These are phyloP conservation scores for Mastigias papua DNA, from an alignment of 30 jellyfish, hydroid and myxozoan species.

Conservation along the genomic window DNA sequence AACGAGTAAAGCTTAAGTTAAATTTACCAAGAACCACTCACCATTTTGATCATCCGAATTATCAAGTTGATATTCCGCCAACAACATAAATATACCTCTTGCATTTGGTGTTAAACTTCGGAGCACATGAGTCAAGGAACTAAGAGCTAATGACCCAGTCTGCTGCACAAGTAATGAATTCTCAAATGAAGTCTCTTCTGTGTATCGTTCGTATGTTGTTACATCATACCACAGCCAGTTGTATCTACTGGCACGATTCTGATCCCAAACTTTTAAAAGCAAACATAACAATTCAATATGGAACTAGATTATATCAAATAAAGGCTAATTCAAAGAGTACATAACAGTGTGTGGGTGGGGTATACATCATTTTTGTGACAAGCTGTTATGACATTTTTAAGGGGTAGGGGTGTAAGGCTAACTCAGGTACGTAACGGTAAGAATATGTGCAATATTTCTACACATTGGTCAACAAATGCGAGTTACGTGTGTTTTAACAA, in stretches of 20 bases:
- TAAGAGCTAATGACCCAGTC: conserved; percentile 89
- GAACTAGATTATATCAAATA: too few species aligned
- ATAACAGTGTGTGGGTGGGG: too few species aligned
- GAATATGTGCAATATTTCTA: too few species aligned
- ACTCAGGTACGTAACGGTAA: too few species aligned
- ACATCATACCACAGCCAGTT: conserved; percentile 94
- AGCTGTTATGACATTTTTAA: too few species aligned
- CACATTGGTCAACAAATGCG: too few species aligned
- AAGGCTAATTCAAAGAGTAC: too few species aligned
- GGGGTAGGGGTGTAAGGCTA: too few species aligned
- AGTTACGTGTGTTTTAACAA: too few species aligned
- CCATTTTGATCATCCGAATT: conserved; percentile 65
- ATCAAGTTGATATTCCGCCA: conserved; percentile 77
- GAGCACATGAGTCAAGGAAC: conserved; percentile 87
- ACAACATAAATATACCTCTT: conserved; percentile 82
- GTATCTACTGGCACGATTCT: conserved; percentile 80
- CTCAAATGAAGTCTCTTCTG: conserved; percentile 92
- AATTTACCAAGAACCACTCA: conserved; percentile 3
- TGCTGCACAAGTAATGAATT: conserved; percentile 92
- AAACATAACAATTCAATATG: not conserved
- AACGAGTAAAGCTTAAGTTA: too few species aligned
- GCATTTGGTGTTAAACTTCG: conserved; percentile 97
- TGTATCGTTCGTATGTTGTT: conserved; percentile 88
- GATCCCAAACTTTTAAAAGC: conserved; percentile 87
- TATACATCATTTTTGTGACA: too few species aligned